Evolutionary conservation across 2,113 vertebrate genomes (phyloP), one percentile per base, ranked within the genome.

Genomic region (Rhodinocichla rosea): DNA sequence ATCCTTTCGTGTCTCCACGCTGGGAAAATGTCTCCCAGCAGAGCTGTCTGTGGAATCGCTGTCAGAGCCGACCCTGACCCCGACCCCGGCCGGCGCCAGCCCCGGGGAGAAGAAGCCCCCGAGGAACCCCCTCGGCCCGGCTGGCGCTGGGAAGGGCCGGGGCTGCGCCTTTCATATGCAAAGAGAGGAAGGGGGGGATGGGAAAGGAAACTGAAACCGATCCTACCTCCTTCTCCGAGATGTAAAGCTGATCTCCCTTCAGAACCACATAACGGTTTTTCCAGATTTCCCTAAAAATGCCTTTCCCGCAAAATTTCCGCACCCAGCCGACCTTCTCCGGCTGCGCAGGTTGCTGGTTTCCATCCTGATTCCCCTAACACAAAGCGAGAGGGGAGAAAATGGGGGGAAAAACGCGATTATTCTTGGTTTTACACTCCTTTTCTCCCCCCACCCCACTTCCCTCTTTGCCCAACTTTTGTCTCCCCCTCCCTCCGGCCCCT

Each of bases 251-350:
- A 84, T 99, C 99, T 86, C 98, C 99, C 92, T 98, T 98, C 87
- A 99, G 97, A 64, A 99, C 96, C 94, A 99, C 98, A 13, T 99
- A 99, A 86, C 99, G 98, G 97, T 98, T 99, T 97, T 98, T 99
- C 99, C 99, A 99, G 97, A 99, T 99, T 96, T 99, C 99, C 87
- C 99, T 97, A 98, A 99, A 99, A 96, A 99, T 98, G 69, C 99
- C 99, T 96, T 98, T 99, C 57, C 99, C 99, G 74, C 99, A 99
- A 91, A 99, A 99, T 98, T 99, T 99, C 70, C 99, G 98, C 96
- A 99, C 99, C 99, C 99, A 99, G 96, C 99, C 99, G 64, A 98
- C 98, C 97, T 99, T 99, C 73, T 99, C 99, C 0, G 98, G 98
- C 92, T 98, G 98, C 15, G 53, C 52, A 18, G 98, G 93, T 65